These are phyloP conservation scores for Babyrousa celebensis DNA, from an alignment of 2,797 vertebrate species.

Conservation along the genomic window DNA sequence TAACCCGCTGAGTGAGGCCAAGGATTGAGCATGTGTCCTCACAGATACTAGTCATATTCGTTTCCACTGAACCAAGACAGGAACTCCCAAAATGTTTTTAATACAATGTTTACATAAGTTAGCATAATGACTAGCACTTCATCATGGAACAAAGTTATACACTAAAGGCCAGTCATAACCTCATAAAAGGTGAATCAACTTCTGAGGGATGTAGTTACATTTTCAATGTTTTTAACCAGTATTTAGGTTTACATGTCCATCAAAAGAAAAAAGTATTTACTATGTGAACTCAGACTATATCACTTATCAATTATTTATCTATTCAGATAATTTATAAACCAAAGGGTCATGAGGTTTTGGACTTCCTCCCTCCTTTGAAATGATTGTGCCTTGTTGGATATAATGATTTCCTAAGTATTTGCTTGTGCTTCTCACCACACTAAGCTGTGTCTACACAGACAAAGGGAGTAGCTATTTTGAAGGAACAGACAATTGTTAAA, in stretches of 20 bases:
- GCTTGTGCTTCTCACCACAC: neutral
- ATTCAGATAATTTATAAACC: conserved; percentile 36
- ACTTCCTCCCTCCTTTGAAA: neutral
- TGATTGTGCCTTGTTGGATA: neutral
- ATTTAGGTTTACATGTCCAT: neutral
- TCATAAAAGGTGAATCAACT: conserved; percentile 41
- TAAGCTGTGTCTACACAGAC: neutral
- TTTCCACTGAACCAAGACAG: too few species aligned
- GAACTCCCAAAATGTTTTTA: too few species aligned
- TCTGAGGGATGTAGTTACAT: conserved; percentile 20
- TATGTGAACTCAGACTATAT: neutral
- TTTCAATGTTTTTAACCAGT: neutral
- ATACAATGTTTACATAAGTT: neutral
- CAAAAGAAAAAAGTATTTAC: neutral
- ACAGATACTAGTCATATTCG: too few species aligned
- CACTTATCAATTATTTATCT: neutral
- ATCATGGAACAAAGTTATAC: neutral
- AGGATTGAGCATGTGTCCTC: too few species aligned
- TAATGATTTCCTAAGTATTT: conserved; percentile 27
- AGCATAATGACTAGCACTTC: neutral
- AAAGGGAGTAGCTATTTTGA: conserved; percentile 51
- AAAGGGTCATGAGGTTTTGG: neutral
- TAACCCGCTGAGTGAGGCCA: too few species aligned
- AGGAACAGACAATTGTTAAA: neutral
- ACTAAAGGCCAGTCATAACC: neutral